Conservation (phyloP, 2,888 invertebrate species). For the Hoplodrina blanda region DNA sequence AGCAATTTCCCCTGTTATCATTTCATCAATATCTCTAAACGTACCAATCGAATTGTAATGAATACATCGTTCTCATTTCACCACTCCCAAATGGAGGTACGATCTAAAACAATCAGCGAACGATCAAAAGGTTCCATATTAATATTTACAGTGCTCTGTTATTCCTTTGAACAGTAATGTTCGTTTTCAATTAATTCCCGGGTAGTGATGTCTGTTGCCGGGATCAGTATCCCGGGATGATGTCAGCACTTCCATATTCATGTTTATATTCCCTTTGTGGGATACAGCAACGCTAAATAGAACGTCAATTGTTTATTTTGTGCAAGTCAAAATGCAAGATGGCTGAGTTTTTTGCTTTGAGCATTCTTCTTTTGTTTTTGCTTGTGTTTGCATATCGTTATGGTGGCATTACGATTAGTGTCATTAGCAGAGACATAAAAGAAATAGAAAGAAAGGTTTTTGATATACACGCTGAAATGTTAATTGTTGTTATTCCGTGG, state of each 20-base stretch:
- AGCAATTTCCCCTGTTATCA: slow-evolving; percentile 34
- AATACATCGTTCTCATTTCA: slow-evolving; percentile 41
- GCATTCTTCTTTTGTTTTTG: slow-evolving; percentile 16
- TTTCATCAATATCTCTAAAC: slow-evolving; percentile 49
- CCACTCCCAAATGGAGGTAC: slow-evolving; percentile 25
- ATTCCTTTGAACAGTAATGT: slow-evolving; percentile 55
- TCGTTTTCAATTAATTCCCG: slow-evolving; percentile 60
- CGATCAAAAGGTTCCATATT: slow-evolving; percentile 56
- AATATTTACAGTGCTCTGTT: slow-evolving; percentile 54
- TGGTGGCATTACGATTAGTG: not conserved
- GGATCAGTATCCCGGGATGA: slow-evolving; percentile 33
- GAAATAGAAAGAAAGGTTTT: too few relatives aligned
- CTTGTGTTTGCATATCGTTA: slow-evolving; percentile 6
- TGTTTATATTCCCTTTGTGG: slow-evolving; percentile 50
- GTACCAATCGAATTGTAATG: slow-evolving; percentile 46
- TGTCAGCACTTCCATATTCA: slow-evolving; percentile 50
- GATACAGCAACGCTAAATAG: slow-evolving; percentile 26
- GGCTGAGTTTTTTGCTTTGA: not conserved
- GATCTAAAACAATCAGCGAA: slow-evolving; percentile 58
- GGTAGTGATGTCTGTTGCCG: slow-evolving; percentile 37
- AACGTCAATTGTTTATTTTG: slow-evolving; percentile 36
- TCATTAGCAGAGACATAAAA: not conserved
- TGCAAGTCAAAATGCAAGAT: slow-evolving; percentile 23
- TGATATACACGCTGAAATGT: too few relatives aligned
- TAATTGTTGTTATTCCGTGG: too few relatives aligned